These are phyloP conservation scores for Anabacerthia variegaticeps DNA, from an alignment of 2,797 vertebrate genomes.

Conservation along the genomic window DNA sequence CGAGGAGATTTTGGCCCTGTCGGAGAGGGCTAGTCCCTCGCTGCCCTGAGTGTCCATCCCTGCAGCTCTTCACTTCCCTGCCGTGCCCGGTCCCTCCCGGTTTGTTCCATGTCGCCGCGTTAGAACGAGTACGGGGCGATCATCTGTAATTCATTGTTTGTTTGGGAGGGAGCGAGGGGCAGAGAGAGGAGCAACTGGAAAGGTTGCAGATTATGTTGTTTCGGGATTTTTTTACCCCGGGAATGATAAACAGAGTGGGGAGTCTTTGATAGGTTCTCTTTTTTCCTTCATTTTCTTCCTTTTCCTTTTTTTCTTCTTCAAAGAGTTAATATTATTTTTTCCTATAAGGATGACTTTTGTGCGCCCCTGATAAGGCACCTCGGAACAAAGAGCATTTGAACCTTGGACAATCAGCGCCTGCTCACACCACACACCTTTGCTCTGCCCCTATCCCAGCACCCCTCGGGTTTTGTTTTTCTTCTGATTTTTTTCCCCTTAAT, in stretches of 20 bases:
- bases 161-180: neutral
- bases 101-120: neutral
- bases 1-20: neutral
- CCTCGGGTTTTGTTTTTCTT: neutral
- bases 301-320: neutral
- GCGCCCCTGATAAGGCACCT: neutral
- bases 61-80: neutral
- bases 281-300: too few relatives aligned
- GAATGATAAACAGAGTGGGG: neutral
- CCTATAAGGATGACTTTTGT: neutral
- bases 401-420: neutral
- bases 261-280: neutral
- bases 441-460: neutral
- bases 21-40: neutral
- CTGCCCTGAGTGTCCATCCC: neutral
- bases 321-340: neutral
- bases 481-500: fast-evolving
- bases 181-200: neutral
- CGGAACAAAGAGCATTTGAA: constrained; percentile 32
- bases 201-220: neutral
- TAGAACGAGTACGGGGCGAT: neutral
- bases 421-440: neutral
- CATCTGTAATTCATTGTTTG: neutral
- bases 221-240: neutral
- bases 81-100: neutral